Conservation (phyloP, 2,888 invertebrate species). For the Calameuta idolon region DNA sequence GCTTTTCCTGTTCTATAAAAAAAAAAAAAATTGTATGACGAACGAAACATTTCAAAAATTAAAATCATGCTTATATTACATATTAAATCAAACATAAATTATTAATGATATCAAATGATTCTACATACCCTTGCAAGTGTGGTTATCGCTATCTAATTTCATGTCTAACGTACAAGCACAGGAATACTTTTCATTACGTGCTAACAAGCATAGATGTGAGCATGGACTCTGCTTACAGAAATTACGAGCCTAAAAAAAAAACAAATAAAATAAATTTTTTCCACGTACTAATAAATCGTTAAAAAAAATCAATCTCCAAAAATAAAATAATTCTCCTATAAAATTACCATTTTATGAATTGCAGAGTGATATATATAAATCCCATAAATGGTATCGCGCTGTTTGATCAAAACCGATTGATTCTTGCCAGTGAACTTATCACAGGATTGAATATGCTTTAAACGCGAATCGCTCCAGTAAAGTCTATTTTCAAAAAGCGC, state of each 20-base stretch:
- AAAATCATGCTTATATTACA: constrained; percentile 2
- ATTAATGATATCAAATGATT: constrained; percentile 7
- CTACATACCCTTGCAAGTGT: constrained; percentile 70
- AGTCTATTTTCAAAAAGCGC: constrained; percentile 88
- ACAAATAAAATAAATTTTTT: neutral
- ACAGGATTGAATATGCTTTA: constrained; percentile 79
- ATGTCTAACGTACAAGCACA: constrained; percentile 86
- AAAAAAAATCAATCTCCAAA: neutral
- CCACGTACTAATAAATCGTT: neutral
- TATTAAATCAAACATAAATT: constrained; percentile 1
- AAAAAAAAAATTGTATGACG: neutral
- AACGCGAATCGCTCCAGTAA: constrained; percentile 92
- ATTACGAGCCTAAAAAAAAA: constrained; percentile 61
- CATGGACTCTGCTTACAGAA: constrained; percentile 77
- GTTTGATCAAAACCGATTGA: constrained; percentile 70
- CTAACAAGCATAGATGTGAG: constrained; percentile 82
- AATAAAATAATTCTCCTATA: neutral
- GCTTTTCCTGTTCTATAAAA: constrained; percentile 63
- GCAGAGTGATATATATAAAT: constrained; percentile 82
- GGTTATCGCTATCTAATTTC: constrained; percentile 70
- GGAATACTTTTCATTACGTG: constrained; percentile 69
- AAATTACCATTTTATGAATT: neutral
- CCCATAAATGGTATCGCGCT: constrained; percentile 71
- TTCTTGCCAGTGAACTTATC: constrained; percentile 82
- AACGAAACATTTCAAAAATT: neutral